Evolutionary conservation across 2,888 invertebrate species (phyloP).

Genomic region (Eupithecia insigniata): DNA sequence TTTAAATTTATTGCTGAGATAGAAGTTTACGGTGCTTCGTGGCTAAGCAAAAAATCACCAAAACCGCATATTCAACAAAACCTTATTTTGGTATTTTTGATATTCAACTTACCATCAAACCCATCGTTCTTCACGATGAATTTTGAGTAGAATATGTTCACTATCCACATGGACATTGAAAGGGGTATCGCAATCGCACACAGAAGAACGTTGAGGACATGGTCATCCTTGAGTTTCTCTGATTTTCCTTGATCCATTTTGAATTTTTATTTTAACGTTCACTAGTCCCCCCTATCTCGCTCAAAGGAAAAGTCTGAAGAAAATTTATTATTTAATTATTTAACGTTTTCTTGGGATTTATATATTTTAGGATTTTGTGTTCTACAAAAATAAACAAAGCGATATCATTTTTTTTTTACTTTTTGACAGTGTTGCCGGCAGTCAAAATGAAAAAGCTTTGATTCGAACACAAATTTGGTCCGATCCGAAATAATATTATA

Average conservation of each 20-base stretch:
- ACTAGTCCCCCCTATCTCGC: background rate
- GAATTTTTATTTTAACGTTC: background rate
- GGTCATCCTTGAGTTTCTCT: conserved; percentile 60
- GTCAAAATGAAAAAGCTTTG: no score
- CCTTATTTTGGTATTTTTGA: background rate
- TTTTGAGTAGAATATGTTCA: conserved; percentile 87
- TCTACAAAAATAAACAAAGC: background rate
- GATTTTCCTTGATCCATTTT: conserved; percentile 36
- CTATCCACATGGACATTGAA: conserved; percentile 90
- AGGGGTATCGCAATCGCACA: conserved; percentile 88
- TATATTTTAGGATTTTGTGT: background rate
- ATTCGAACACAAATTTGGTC: no score
- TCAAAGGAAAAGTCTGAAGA: background rate
- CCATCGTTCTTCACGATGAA: conserved; percentile 78
- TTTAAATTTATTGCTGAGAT: background rate
- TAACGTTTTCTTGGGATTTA: background rate
- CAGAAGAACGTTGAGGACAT: conserved; percentile 85
- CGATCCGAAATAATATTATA: no score
- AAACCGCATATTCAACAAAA: background rate
- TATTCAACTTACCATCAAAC: conserved; percentile 78
- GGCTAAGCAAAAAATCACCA: background rate
- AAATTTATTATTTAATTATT: background rate
- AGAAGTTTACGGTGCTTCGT: background rate
- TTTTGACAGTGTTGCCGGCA: background rate
- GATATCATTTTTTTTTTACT: background rate